A percentile compares a stretch with the other conserved stretches of the same genome.
Conservation (phyloP, 2,888 invertebrate genomes). For the Andrena bicolor region DNA sequence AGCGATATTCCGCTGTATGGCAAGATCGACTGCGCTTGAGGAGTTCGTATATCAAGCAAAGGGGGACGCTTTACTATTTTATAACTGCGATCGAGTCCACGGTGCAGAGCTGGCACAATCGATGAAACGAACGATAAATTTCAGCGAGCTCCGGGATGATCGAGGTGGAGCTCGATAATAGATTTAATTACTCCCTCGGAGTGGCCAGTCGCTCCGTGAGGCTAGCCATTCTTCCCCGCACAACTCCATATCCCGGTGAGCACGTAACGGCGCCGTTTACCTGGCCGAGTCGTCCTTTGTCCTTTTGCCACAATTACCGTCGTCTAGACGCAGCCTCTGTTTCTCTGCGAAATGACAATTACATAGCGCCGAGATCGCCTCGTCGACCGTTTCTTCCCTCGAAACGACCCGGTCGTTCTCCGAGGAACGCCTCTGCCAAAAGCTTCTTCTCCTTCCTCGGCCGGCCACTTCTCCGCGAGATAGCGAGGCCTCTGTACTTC, state of each 20-base stretch:
- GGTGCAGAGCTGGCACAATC: neutral
- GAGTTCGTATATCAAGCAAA: too few species aligned
- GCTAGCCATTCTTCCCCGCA: slow-evolving; percentile 15
- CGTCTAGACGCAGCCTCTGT: slow-evolving; percentile 77
- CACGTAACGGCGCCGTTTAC: slow-evolving; percentile 62
- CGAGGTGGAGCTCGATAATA: slow-evolving; percentile 56
- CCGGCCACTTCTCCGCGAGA: neutral
- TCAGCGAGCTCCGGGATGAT: slow-evolving; percentile 32
- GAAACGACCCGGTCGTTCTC: slow-evolving; percentile 46
- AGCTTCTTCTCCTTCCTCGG: slow-evolving; percentile 3
- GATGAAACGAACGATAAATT: slow-evolving; percentile 30
- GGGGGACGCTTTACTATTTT: neutral
- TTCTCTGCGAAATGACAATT: slow-evolving; percentile 78
- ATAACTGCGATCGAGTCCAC: neutral
- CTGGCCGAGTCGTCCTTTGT: slow-evolving; percentile 65
- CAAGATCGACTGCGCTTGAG: too few species aligned
- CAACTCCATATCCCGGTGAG: slow-evolving; percentile 25
- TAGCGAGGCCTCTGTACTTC: neutral
- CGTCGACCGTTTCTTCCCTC: slow-evolving; percentile 54
- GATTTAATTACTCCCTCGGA: slow-evolving; percentile 69
- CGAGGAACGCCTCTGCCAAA: slow-evolving; percentile 38
- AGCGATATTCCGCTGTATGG: neutral
- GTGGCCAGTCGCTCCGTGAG: slow-evolving; percentile 14
- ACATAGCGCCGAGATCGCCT: slow-evolving; percentile 67
- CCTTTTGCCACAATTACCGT: slow-evolving; percentile 76